Evolutionary conservation across 2,888 invertebrate genomes (phyloP).

Genomic region (Podabrus alpinus): DNA sequence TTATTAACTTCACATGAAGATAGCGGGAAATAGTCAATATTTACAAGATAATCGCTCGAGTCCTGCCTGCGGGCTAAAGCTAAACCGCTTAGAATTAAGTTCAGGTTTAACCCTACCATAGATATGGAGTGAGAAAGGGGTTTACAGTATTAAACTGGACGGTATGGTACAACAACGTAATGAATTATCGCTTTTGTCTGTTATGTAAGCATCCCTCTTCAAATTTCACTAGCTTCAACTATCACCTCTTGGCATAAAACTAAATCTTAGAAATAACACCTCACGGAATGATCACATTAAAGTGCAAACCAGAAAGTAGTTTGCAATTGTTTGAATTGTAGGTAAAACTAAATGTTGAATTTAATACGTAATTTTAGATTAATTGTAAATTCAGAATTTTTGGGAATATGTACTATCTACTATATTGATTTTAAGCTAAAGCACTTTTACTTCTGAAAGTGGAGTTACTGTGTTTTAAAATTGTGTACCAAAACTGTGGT

Average conservation of each 20-base stretch:
- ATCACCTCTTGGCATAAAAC: not conserved
- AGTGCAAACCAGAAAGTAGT: not conserved
- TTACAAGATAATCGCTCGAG: constrained; percentile 2
- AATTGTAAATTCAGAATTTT: no score
- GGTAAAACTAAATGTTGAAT: not conserved
- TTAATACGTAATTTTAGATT: not conserved
- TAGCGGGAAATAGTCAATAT: not conserved
- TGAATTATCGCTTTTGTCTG: constrained; percentile 1
- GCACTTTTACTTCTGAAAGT: no score
- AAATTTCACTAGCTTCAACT: not conserved
- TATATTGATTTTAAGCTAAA: no score
- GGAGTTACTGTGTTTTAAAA: no score
- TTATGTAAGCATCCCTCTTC: constrained; percentile 3
- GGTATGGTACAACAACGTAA: not conserved
- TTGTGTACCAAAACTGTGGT: no score
- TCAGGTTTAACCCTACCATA: not conserved
- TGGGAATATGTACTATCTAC: no score
- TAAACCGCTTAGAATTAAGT: constrained; percentile 5
- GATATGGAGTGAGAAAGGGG: constrained; percentile 1
- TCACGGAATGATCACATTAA: not conserved
- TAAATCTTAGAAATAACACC: not conserved
- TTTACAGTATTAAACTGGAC: constrained; percentile 1
- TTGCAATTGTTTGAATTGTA: not conserved
- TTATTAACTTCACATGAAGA: not conserved
- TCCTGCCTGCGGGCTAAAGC: not conserved